phyloP scores from a whole-genome alignment of 2,888 invertebrate genomes.

The Electrophaes corylata region DNA sequence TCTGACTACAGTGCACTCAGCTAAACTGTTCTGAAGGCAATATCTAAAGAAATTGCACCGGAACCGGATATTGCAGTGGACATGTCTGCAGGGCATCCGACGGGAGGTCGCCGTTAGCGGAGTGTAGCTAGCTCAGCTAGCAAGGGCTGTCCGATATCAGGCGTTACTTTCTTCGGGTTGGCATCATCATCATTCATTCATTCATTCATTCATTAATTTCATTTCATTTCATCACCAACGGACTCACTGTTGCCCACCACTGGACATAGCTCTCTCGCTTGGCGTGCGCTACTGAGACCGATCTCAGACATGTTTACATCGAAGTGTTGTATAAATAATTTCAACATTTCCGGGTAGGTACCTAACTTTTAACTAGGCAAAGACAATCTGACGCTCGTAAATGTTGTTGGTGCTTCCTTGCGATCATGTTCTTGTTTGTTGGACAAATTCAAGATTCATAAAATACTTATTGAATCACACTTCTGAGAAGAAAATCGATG shows the following conservation, averaged over 20 bases:
- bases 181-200: neutral
- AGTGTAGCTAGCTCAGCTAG: neutral
- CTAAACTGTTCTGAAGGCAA: neutral
- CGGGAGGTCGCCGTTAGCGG: neutral
- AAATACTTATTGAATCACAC: neutral
- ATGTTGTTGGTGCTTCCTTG: no score
- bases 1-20: no score
- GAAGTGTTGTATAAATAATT: no score
- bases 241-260: no score
- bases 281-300: no score
- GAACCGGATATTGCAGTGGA: conserved; percentile 21
- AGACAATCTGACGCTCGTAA: neutral
- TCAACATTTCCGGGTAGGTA: no score
- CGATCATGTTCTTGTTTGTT: neutral
- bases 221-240: no score
- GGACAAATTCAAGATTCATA: neutral
- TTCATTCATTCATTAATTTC: no score
- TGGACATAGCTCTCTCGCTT: no score
- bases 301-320: no score
- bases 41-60: neutral
- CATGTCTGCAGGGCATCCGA: neutral
- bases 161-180: neutral
- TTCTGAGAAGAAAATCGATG: neutral
- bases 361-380: no score
- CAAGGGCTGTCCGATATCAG: neutral